phyloP scores from a whole-genome alignment of 2,797 vertebrate genomes.

The Ceryle rudis region DNA sequence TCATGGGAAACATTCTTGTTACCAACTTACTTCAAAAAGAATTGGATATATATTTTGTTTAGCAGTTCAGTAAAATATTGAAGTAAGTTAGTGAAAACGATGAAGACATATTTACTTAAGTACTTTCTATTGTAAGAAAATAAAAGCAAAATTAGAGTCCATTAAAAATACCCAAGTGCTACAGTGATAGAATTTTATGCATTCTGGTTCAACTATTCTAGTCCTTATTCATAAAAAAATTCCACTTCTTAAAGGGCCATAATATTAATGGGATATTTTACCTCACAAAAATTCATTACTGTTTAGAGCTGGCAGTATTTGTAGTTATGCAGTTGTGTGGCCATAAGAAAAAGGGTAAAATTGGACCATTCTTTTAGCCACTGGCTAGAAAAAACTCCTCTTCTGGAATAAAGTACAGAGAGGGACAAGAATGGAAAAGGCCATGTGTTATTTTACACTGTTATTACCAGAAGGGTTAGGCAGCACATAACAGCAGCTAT shows the following conservation, averaged over 20 bases:
- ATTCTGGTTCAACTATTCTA: neutral
- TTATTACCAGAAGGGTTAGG: neutral
- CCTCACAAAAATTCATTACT: neutral
- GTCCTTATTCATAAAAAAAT: neutral
- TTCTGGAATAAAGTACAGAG: neutral
- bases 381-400: neutral
- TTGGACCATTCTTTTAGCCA: neutral
- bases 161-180: neutral
- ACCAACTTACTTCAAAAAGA: neutral
- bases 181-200: neutral
- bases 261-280: neutral
- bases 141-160: neutral
- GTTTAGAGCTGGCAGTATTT: neutral
- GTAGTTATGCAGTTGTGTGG: neutral
- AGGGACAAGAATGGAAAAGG: neutral
- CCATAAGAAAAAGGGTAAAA: slow-evolving; percentile 1
- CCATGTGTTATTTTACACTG: neutral
- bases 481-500: neutral
- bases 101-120: neutral
- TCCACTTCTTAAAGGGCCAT: neutral
- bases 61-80: neutral
- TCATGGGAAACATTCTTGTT: neutral
- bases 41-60: neutral
- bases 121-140: neutral
- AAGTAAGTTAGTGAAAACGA: neutral